Percentiles rank a stretch among this genome's conserved stretches.
Conservation (phyloP, 2,888 invertebrate species). For the Electrophaes corylata region DNA sequence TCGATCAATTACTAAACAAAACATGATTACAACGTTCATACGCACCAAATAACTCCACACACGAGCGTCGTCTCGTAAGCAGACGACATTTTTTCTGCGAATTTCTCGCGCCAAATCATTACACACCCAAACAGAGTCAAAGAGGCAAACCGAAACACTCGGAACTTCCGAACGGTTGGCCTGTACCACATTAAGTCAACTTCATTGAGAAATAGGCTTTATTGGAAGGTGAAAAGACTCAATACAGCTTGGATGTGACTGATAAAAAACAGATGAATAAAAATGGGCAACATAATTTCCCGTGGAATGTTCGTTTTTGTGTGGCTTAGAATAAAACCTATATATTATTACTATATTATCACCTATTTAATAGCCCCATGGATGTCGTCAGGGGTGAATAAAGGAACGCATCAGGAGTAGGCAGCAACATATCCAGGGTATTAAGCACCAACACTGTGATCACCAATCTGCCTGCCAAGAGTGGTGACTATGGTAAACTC, state of each 20-base stretch:
- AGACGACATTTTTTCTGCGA: conserved; percentile 76
- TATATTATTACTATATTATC: too few relatives aligned
- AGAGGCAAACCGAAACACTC: conserved; percentile 82
- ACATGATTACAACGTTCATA: conserved; percentile 16
- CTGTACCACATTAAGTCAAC: background rate
- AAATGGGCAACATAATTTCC: too few relatives aligned
- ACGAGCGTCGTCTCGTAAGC: conserved; percentile 28
- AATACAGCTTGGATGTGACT: background rate
- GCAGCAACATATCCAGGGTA: too few relatives aligned
- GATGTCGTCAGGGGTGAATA: too few relatives aligned
- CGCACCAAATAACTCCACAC: conserved; percentile 4
- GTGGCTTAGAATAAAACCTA: too few relatives aligned
- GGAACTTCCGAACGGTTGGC: conserved; percentile 71
- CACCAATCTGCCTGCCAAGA: too few relatives aligned
- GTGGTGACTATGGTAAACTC: too few relatives aligned
- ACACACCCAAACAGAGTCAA: conserved; percentile 82
- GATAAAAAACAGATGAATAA: background rate
- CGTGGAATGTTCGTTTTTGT: too few relatives aligned
- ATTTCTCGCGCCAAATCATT: conserved; percentile 81
- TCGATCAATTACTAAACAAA: conserved; percentile 5
- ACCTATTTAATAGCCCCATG: too few relatives aligned
- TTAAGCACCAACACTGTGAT: too few relatives aligned
- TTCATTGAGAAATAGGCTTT: background rate
- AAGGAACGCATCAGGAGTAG: too few relatives aligned
- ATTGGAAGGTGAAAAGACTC: background rate